Conservation (phyloP, 2,888 invertebrate species). For the Dryocosmus kuriphilus region DNA sequence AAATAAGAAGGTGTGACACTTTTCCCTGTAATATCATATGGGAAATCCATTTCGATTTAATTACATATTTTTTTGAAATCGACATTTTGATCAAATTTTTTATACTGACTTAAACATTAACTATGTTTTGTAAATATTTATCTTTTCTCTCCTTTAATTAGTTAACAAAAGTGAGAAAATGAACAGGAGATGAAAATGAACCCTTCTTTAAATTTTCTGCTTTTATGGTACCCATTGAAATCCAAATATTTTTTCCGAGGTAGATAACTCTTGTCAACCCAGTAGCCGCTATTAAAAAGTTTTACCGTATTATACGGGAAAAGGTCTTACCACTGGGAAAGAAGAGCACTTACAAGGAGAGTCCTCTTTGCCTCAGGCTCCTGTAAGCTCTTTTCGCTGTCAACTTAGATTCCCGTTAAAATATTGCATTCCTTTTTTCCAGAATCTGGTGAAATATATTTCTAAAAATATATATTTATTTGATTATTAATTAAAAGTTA, state of each 20-base stretch:
- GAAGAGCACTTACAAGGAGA: slow-evolving; percentile 29
- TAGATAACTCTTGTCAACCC: slow-evolving; percentile 29
- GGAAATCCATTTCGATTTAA: too few relatives aligned
- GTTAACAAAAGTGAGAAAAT: background rate
- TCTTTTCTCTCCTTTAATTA: too few relatives aligned
- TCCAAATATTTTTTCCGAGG: background rate
- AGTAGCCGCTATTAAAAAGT: slow-evolving; percentile 24
- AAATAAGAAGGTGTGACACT: too few relatives aligned
- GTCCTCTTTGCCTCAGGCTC: slow-evolving; percentile 30
- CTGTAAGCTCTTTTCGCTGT: slow-evolving; percentile 16
- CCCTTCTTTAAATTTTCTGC: background rate
- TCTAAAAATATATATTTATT: background rate
- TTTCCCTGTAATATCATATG: too few relatives aligned
- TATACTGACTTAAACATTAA: too few relatives aligned
- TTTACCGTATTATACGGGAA: slow-evolving; percentile 9
- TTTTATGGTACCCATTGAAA: background rate
- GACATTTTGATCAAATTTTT: too few relatives aligned
- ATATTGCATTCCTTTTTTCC: slow-evolving; percentile 2
- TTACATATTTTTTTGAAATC: too few relatives aligned
- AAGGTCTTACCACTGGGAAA: slow-evolving; percentile 19
- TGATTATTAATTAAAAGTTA: too few relatives aligned
- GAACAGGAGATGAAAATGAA: background rate
- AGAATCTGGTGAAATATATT: background rate
- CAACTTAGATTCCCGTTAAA: slow-evolving; percentile 21
- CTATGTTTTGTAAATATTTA: too few relatives aligned